Base-by-base conservation (phyloP, 2,888 invertebrate species). In the Acleris literana region DNA sequence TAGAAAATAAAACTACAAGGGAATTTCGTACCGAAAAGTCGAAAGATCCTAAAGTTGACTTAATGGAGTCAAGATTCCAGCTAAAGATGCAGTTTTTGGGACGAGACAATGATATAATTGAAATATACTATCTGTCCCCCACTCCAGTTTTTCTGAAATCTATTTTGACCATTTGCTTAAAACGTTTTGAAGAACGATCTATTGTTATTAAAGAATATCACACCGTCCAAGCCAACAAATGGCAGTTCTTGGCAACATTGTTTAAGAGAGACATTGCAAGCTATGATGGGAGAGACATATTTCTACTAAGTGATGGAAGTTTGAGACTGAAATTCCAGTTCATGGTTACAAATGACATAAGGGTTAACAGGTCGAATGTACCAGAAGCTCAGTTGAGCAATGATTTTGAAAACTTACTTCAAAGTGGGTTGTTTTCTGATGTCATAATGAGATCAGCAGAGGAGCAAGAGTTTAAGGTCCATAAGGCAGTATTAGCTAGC, bases 51-150 rank as follows among this genome's bases (percentile, higher is more conserved):
- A 68, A 68, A 33, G 68, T 67, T 18, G 81, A 83, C 18, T 52
- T 75, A 3, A 62, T 74, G 2, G 82, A 86, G 58, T 79, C 83
- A 3, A 79, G 80, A 63, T 91, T 92, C 64, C 88, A 90, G 70
- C 71, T 92, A 39, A 92, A 92, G 76, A 90, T 92, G 85, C 85
- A 86, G 64, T 89, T 92, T 68, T 71, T 90, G 48, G 92, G 92
- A 1, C 81, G 83, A 54, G 83, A 88, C 62, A 89, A 90, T 66
- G 91, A 92, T 68, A 82, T 92, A 1, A 86, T 91, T 48, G 92
- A 92, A 72, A 85, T 92, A 62, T 90, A 88, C 70, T 92, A 85
- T 66, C 75, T 89, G 64, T 87, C 87, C 4, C 87, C 88, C 4
- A 82, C 75, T 57, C 81, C 90, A 1, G 84, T 91, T 3, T 92